These are phyloP conservation scores for Pachyrhynchus sulphureomaculatus DNA, from an alignment of 1,140 invertebrate species.

Conservation along the genomic window DNA sequence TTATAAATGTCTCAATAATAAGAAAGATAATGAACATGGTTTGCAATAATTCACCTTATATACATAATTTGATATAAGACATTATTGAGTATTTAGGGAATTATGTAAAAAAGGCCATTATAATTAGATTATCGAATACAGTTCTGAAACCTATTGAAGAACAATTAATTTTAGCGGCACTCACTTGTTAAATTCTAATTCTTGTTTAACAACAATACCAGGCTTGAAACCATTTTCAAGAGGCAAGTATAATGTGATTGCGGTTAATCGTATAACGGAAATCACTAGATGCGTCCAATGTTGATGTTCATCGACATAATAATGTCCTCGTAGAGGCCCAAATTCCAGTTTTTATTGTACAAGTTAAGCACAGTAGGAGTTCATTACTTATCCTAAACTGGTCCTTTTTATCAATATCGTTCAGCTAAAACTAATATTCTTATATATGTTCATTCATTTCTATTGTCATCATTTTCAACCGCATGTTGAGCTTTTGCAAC, in stretches of 20 bases:
- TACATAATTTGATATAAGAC: too few relatives aligned
- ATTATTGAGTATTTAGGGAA: too few relatives aligned
- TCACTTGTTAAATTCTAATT: conserved; percentile 39
- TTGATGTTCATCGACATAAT: conserved; percentile 43
- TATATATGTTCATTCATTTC: conserved; percentile 37
- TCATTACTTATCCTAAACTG: conserved; percentile 52
- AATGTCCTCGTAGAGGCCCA: conserved; percentile 27
- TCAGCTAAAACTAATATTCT: conserved; percentile 48
- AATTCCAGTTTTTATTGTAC: conserved; percentile 37
- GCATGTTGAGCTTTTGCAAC: conserved; percentile 14
- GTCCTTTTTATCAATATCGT: conserved; percentile 44
- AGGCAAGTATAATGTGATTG: conserved; percentile 50
- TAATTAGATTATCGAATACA: too few relatives aligned
- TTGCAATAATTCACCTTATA: too few relatives aligned
- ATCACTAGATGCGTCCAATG: conserved; percentile 47
- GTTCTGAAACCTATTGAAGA: conserved; percentile 1
- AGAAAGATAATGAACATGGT: too few relatives aligned
- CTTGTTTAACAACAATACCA: conserved; percentile 47
- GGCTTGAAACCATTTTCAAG: conserved; percentile 31
- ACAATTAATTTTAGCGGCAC: conserved; percentile 4
- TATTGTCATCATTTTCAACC: conserved; percentile 37
- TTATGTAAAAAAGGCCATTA: too few relatives aligned
- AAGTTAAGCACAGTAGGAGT: conserved; percentile 41
- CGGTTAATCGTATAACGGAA: conserved; percentile 51
- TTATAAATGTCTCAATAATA: too few relatives aligned